Conservation (phyloP, 2,888 invertebrate genomes). For the Megalurothrips usitatus region DNA sequence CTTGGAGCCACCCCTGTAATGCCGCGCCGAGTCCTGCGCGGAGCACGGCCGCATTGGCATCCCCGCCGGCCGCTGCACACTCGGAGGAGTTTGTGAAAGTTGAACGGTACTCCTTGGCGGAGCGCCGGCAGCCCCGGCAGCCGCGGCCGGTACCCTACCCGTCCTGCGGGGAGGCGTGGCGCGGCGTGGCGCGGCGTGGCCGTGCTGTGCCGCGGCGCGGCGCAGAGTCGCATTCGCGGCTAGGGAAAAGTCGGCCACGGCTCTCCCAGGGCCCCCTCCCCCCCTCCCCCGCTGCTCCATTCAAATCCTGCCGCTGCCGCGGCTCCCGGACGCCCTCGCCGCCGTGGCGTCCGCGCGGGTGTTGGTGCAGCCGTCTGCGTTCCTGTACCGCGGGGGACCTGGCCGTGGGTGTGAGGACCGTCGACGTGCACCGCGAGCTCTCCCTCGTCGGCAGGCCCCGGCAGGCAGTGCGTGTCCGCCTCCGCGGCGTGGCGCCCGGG, state of each 20-base stretch:
- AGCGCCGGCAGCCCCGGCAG: not conserved
- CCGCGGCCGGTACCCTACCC: not conserved
- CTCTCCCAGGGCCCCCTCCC: too few species aligned
- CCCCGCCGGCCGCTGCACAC: not conserved
- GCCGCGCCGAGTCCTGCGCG: not conserved
- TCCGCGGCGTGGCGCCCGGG: too few species aligned
- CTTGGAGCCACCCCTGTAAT: too few species aligned
- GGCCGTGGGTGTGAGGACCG: too few species aligned
- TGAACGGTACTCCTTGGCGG: not conserved
- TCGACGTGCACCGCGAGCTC: too few species aligned
- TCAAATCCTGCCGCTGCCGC: not conserved
- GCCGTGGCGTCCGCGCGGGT: not conserved
- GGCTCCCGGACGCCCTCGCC: not conserved
- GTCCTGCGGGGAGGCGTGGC: not conserved
- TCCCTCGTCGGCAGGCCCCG: too few species aligned
- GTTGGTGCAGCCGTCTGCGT: not conserved
- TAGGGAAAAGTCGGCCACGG: not conserved
- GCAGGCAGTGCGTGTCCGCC: too few species aligned
- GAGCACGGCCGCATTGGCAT: not conserved
- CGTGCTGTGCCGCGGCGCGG: not conserved
- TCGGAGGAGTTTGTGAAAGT: slow-evolving; percentile 1
- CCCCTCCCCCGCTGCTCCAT: too few species aligned
- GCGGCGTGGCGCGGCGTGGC: not conserved
- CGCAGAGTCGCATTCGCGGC: not conserved
- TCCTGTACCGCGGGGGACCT: too few species aligned